Percentiles rank a stretch among this genome's conserved stretches.
Conservation (phyloP, 2,888 invertebrate genomes). For the Encarsia formosa region DNA sequence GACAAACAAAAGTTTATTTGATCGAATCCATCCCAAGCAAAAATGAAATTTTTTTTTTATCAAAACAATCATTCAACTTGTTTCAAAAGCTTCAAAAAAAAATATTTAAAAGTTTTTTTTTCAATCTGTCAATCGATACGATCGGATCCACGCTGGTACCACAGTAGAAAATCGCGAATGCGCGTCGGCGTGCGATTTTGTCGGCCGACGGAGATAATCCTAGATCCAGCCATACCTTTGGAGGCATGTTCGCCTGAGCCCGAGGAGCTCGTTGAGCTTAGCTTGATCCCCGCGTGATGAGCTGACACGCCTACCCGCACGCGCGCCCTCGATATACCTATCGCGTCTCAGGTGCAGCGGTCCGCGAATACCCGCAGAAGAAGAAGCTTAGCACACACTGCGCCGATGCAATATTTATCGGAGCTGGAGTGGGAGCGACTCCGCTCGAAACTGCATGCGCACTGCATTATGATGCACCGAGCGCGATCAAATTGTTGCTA, state of each 20-base stretch:
- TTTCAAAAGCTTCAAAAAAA: background rate
- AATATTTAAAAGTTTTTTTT: background rate
- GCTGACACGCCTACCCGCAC: slow-evolving; percentile 33
- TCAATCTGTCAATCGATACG: background rate
- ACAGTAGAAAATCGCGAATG: background rate
- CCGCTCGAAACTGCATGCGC: no score
- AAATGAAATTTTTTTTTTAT: no score
- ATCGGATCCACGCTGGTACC: background rate
- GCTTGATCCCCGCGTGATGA: slow-evolving; percentile 44
- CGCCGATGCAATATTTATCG: background rate
- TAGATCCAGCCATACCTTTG: slow-evolving; percentile 36
- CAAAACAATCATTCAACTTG: no score
- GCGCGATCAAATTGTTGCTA: background rate
- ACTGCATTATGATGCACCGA: slow-evolving; percentile 13
- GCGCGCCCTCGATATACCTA: background rate
- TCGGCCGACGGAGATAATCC: slow-evolving; percentile 38
- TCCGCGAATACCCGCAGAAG: background rate
- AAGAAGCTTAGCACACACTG: background rate
- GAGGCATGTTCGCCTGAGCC: slow-evolving; percentile 39
- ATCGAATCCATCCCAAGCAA: no score
- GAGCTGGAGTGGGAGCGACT: background rate
- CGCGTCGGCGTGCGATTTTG: slow-evolving; percentile 3
- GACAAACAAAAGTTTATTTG: no score
- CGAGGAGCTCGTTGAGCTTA: slow-evolving; percentile 43
- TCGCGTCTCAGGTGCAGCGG: background rate